Evolutionary conservation across 2,888 invertebrate genomes (phyloP).

Genomic region (Hirtodrosophila alboralis): DNA sequence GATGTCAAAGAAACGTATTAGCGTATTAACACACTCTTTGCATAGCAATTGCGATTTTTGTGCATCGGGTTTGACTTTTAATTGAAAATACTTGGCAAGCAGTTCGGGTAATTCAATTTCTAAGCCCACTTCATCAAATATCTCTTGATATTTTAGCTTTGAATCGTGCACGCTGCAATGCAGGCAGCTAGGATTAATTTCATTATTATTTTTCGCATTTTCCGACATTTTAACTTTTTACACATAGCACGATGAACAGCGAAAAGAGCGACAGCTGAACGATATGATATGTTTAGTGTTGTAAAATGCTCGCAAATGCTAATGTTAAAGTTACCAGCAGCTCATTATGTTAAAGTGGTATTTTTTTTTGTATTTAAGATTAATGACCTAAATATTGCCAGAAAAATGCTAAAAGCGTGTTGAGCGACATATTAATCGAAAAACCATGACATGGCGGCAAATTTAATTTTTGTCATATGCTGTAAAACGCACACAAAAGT

Average conservation of each 20-base stretch:
- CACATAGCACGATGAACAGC: slow-evolving; percentile 50
- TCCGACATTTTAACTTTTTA: slow-evolving; percentile 75
- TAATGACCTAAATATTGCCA: too few species aligned
- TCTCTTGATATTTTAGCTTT: slow-evolving; percentile 70
- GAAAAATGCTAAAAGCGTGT: too few species aligned
- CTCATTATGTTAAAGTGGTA: too few species aligned
- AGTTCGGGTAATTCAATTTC: slow-evolving; percentile 75
- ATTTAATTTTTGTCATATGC: neutral
- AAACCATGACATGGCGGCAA: neutral
- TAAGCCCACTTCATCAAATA: slow-evolving; percentile 81
- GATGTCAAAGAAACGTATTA: slow-evolving; percentile 78
- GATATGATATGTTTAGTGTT: slow-evolving; percentile 45
- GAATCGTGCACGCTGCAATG: slow-evolving; percentile 63
- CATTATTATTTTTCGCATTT: slow-evolving; percentile 35
- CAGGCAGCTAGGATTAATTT: slow-evolving; percentile 62
- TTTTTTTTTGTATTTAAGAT: slow-evolving; percentile 3
- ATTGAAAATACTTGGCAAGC: slow-evolving; percentile 67
- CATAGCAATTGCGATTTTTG: slow-evolving; percentile 66
- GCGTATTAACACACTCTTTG: slow-evolving; percentile 70
- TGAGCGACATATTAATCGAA: too few species aligned
- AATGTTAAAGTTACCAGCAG: neutral
- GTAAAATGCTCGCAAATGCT: neutral
- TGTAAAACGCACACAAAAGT: too few species aligned
- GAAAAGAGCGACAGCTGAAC: slow-evolving; percentile 48
- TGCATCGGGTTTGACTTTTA: slow-evolving; percentile 48